Percentiles rank a stretch among this genome's conserved stretches.
phyloP scores from a whole-genome alignment of 1,140 invertebrate genomes.

The Calliphora vicina region DNA sequence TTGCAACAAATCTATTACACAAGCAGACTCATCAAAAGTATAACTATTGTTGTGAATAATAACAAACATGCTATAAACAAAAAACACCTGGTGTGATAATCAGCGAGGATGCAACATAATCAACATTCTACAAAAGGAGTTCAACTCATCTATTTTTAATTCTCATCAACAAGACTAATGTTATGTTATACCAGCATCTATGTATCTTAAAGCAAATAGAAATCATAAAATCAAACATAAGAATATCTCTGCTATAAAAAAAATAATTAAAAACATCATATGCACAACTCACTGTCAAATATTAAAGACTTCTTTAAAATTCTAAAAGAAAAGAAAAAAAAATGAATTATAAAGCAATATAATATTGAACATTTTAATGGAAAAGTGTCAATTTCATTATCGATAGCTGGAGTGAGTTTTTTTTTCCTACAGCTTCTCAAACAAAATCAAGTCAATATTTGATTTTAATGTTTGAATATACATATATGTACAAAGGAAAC shows the following conservation, averaged over 20 bases:
- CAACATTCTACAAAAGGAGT: no score
- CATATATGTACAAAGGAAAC: neutral
- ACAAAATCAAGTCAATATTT: neutral
- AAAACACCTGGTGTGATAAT: neutral
- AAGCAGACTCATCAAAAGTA: neutral
- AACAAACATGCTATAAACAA: neutral
- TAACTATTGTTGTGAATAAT: neutral
- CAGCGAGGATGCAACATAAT: neutral
- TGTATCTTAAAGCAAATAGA: neutral
- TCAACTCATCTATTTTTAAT: neutral
- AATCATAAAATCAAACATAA: no score
- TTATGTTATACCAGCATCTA: no score
- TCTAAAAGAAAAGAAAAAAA: no score
- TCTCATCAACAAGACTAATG: neutral
- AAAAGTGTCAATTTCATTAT: neutral
- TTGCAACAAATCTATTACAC: neutral
- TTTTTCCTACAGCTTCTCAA: no score
- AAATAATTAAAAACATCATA: no score
- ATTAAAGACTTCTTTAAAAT: no score
- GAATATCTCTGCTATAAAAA: no score
- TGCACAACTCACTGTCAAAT: no score
- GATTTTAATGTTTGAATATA: neutral
- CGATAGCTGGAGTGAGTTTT: neutral
- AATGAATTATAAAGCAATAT: no score
- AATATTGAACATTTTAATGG: neutral